Conservation (phyloP, 2,888 invertebrate species). For the Ecliptopera silaceata region DNA sequence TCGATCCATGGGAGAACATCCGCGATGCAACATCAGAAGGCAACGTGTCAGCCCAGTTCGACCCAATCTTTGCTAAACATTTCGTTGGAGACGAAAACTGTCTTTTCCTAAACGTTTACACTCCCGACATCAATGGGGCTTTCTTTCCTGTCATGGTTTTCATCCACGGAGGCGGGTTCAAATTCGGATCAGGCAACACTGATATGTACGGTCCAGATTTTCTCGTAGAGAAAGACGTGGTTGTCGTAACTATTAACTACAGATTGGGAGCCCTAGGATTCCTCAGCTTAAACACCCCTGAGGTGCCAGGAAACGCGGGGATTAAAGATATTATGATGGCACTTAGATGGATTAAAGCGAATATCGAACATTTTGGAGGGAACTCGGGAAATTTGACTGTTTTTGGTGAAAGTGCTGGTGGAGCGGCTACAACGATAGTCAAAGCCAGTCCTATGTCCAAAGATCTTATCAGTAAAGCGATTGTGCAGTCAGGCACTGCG, state of each 20-base stretch:
- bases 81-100: slow-evolving; percentile 85
- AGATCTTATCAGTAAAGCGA: slow-evolving; percentile 62
- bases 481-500: slow-evolving; percentile 68
- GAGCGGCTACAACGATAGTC: slow-evolving; percentile 51
- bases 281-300: slow-evolving; percentile 69
- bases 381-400: slow-evolving; percentile 70
- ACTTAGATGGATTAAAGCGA: slow-evolving; percentile 68
- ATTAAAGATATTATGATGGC: slow-evolving; percentile 71
- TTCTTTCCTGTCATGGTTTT: slow-evolving; percentile 82
- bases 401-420: slow-evolving; percentile 72
- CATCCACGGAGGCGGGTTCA: slow-evolving; percentile 82
- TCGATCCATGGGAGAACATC: slow-evolving; percentile 81
- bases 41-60: slow-evolving; percentile 83
- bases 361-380: slow-evolving; percentile 71
- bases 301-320: slow-evolving; percentile 75
- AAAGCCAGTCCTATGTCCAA: slow-evolving; percentile 69
- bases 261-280: slow-evolving; percentile 76
- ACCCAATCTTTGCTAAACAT: slow-evolving; percentile 60
- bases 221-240: slow-evolving; percentile 81
- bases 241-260: slow-evolving; percentile 82
- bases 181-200: slow-evolving; percentile 78
- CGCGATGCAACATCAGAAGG: slow-evolving; percentile 85
- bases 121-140: slow-evolving; percentile 79
- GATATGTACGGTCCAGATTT: slow-evolving; percentile 77
- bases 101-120: slow-evolving; percentile 86